These are phyloP conservation scores for Actenoides hombroni DNA, from an alignment of 2,113 vertebrate species.

Conservation along the genomic window DNA sequence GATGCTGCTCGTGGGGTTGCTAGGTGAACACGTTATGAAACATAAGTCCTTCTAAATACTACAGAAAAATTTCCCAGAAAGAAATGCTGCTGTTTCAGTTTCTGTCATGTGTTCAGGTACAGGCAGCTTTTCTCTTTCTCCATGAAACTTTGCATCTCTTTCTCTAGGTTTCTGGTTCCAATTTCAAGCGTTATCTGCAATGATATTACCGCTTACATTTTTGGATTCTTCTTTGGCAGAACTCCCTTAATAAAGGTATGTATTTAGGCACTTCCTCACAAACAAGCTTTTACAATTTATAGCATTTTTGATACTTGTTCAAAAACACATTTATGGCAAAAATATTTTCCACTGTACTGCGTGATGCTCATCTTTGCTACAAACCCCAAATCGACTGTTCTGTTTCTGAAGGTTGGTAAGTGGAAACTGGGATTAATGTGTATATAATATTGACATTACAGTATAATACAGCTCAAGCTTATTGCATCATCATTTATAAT, in stretches of 20 bases:
- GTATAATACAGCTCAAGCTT: background rate
- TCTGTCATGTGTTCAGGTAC: background rate
- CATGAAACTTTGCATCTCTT: background rate
- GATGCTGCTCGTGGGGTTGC: background rate
- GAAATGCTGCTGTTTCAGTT: background rate
- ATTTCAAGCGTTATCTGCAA: conserved; percentile 98
- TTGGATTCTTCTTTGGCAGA: conserved; percentile 97
- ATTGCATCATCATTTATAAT: background rate
- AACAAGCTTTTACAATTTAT: background rate
- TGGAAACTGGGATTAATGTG: background rate
- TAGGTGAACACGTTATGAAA: background rate
- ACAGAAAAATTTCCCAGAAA: background rate
- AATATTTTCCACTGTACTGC: background rate
- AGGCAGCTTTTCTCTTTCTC: background rate
- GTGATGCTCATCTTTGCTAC: background rate
- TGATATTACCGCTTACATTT: conserved; percentile 95
- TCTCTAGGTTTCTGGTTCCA: conserved; percentile 92
- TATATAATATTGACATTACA: background rate
- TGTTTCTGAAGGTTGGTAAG: background rate
- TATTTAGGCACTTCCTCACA: background rate
- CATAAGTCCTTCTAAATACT: background rate
- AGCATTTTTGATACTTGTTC: background rate
- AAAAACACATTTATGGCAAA: background rate
- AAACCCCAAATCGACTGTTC: background rate
- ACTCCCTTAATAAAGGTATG: conserved; percentile 96